Evolutionary conservation across 2,888 invertebrate species (phyloP).

Genomic region (Tiliacea citrago): DNA sequence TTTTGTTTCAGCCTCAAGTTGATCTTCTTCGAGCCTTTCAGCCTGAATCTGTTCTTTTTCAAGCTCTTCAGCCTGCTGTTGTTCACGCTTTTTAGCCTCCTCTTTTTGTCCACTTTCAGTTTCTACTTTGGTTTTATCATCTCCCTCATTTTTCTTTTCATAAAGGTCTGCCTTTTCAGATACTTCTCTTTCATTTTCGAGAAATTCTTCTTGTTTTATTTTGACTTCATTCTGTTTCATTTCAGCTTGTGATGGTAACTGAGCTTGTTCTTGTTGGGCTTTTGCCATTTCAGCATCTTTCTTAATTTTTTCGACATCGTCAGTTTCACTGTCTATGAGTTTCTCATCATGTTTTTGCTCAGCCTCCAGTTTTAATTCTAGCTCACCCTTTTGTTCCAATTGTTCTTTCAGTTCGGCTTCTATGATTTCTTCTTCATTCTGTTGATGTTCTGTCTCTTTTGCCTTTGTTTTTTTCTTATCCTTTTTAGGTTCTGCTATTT

Average conservation of each 20-base stretch:
- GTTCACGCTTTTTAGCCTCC: neutral
- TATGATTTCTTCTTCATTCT: neutral
- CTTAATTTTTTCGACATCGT: constrained; percentile 22
- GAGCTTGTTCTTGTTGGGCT: neutral
- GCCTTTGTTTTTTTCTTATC: neutral
- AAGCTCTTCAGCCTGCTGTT: neutral
- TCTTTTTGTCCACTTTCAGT: neutral
- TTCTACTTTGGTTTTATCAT: neutral
- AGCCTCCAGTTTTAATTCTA: neutral
- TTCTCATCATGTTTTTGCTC: constrained; percentile 2
- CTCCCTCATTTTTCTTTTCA: neutral
- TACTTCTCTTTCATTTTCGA: neutral
- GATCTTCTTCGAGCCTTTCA: neutral
- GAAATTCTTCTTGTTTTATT: constrained; percentile 8
- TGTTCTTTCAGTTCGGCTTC: neutral
- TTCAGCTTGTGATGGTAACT: neutral
- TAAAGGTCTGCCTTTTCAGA: neutral
- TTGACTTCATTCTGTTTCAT: neutral
- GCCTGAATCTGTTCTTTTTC: neutral
- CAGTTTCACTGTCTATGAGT: constrained; percentile 5
- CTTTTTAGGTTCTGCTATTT: neutral
- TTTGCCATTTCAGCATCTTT: constrained; percentile 18
- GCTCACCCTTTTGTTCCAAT: neutral
- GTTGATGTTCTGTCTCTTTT: neutral
- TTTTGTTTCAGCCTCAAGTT: neutral